A percentile compares a stretch with the other conserved stretches of the same genome.
phyloP scores from a whole-genome alignment of 64 coral and sea anemone species.

The Montipora cactus region DNA sequence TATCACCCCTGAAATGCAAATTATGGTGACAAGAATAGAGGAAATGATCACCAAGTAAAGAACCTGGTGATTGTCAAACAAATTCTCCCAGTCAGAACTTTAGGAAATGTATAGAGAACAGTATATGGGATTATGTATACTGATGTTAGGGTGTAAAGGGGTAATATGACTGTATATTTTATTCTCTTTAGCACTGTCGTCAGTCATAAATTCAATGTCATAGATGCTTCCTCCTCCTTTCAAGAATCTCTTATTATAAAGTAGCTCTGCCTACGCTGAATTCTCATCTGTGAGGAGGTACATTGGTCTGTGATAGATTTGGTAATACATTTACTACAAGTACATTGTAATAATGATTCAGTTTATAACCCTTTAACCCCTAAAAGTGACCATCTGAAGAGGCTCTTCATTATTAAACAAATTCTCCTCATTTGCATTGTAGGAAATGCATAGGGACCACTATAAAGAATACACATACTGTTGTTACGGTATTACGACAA shows the following conservation, averaged over 20 bases:
- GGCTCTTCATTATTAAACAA: slow-evolving; percentile 10
- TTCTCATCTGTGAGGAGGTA: too few relatives aligned
- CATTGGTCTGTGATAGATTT: too few relatives aligned
- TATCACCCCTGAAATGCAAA: too few relatives aligned
- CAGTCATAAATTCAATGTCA: slow-evolving; percentile 82
- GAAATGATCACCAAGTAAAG: too few relatives aligned
- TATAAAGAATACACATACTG: too few relatives aligned
- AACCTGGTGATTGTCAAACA: background rate
- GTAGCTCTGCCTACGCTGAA: slow-evolving; percentile 64
- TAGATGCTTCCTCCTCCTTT: slow-evolving; percentile 76
- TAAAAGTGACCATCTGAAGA: background rate
- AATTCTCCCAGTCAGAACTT: background rate
- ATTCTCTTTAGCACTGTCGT: slow-evolving; percentile 71
- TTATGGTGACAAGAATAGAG: too few relatives aligned
- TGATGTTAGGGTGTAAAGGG: background rate
- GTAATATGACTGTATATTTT: too few relatives aligned
- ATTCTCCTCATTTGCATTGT: background rate
- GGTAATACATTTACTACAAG: too few relatives aligned
- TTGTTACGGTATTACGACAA: background rate
- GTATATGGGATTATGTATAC: background rate
- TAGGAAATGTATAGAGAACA: background rate
- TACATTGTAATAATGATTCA: background rate
- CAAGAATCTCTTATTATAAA: slow-evolving; percentile 64
- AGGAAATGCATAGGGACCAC: too few relatives aligned
- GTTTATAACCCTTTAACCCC: too few relatives aligned